These are phyloP conservation scores for Agelaius tricolor DNA, from an alignment of 2,113 vertebrate species.

Conservation along the genomic window DNA sequence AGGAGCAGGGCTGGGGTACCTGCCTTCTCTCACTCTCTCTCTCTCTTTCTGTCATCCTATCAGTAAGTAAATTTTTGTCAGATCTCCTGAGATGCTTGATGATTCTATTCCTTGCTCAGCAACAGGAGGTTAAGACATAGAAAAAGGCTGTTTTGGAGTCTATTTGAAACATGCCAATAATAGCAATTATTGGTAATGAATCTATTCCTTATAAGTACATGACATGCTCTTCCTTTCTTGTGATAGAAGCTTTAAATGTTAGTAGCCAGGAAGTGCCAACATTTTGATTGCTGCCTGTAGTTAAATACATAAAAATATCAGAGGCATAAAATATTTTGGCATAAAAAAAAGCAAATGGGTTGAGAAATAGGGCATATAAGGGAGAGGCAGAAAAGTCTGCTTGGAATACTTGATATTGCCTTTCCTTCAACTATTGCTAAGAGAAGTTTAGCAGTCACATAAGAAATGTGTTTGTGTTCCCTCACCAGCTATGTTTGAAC, in stretches of 20 bases:
- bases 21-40: not conserved
- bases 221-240: not conserved
- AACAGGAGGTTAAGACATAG: not conserved
- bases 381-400: not conserved
- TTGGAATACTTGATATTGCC: not conserved
- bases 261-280: constrained; percentile 31
- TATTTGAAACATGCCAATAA: constrained; percentile 36
- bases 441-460: not conserved
- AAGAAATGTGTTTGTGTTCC: not conserved
- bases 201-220: not conserved
- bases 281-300: constrained; percentile 31
- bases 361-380: not conserved
- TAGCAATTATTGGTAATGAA: constrained; percentile 35
- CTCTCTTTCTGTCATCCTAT: not conserved
- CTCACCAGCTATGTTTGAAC: not conserved
- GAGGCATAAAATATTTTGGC: constrained; percentile 13
- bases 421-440: not conserved
- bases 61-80: not conserved
- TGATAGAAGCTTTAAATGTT: constrained; percentile 23
- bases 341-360: not conserved
- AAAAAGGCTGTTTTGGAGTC: not conserved
- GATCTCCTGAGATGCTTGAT: not conserved
- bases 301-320: constrained; percentile 39
- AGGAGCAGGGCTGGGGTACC: not conserved
- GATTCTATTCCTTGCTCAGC: constrained; percentile 22